Conservation (phyloP, 2,113 vertebrate genomes). For the Glaucidium brasilianum region DNA sequence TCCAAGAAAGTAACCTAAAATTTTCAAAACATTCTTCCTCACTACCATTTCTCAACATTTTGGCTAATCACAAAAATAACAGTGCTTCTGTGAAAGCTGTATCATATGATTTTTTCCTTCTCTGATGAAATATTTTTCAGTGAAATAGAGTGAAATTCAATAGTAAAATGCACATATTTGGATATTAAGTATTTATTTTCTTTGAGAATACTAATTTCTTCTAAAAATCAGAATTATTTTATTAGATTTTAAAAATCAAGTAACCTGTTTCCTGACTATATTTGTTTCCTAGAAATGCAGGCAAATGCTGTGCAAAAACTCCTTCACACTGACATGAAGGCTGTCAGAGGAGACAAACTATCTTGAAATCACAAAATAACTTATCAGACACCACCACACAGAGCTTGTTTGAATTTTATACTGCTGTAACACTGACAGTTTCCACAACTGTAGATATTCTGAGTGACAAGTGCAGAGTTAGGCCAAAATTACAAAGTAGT, state of each 20-base stretch:
- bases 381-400: conserved; percentile 38
- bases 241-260: not conserved
- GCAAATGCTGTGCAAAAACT: not conserved
- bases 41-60: not conserved
- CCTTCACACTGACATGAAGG: not conserved
- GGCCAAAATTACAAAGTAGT: not conserved
- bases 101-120: not conserved
- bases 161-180: not conserved
- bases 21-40: not conserved
- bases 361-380: conserved; percentile 39
- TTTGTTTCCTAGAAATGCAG: not conserved
- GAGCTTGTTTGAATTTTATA: not conserved
- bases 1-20: not conserved
- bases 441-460: not conserved
- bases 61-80: not conserved
- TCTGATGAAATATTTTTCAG: not conserved
- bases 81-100: not conserved
- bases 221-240: not conserved
- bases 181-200: not conserved
- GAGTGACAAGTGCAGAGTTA: not conserved
- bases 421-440: not conserved
- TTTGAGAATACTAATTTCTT: not conserved
- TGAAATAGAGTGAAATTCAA: not conserved
- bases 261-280: not conserved
- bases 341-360: conserved; percentile 10